Base-by-base conservation (phyloP, 1,140 invertebrate species). In the Trichogramma pretiosum region DNA sequence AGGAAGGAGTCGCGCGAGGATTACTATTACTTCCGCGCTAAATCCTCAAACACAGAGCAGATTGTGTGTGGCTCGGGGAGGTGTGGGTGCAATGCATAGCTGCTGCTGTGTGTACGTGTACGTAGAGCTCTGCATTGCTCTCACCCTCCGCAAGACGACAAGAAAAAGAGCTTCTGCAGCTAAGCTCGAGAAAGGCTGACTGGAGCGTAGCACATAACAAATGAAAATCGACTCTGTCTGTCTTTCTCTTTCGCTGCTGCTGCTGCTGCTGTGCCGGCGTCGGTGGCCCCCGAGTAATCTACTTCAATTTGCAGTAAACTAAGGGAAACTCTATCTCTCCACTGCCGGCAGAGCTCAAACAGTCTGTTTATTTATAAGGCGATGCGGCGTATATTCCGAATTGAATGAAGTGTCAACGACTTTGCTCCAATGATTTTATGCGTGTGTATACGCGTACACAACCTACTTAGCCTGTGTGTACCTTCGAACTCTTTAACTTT, bases 281-380 rank as follows among this genome's bases (percentile, higher is more conserved):
- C n/a, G 37, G 37, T 10, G n/a, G 39, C 16, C 16, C 36, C 35
- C 52, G 54, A 62, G 63, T 66, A 67, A 67, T 67, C 64, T 55
- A 59, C 57, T 66, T 60, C 62, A 66, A 67, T 67, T 69, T 65
- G 60, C 64, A 62, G 59, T 68, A 65, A 69, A 66, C 58, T 61
- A 62, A 57, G 37, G 3, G 17, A 16, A 8, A n/a, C n/a, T n/a
- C n/a, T n/a, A n/a, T n/a, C n/a, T n/a, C n/a, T n/a, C n/a, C n/a
- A n/a, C n/a, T n/a, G n/a, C n/a, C n/a, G n/a, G n/a, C n/a, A n/a
- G n/a, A n/a, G n/a, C n/a, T n/a, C n/a, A n/a, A n/a, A n/a, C n/a
- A n/a, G n/a, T n/a, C n/a, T n/a, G n/a, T n/a, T n/a, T n/a, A n/a
- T n/a, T n/a, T 50, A 54, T 54, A 32, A 46, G 26, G 33, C 45